phyloP scores from a whole-genome alignment of 2,888 invertebrate species.

The Ormyrus thymus region DNA sequence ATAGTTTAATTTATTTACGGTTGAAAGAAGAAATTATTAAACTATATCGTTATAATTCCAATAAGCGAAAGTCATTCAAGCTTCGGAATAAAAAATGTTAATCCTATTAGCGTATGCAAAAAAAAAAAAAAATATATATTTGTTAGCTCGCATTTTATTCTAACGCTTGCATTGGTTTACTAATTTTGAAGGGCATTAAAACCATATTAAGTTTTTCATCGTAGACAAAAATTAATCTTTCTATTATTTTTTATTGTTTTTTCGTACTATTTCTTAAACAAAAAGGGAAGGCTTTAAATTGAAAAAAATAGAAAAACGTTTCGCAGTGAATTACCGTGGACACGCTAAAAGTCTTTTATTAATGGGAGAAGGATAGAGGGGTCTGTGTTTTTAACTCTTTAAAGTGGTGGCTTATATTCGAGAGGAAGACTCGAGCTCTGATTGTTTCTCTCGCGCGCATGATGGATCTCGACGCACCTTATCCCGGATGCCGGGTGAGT shows the following conservation, averaged over 20 bases:
- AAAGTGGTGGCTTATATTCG: slow-evolving; percentile 58
- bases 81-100: too few species aligned
- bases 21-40: too few species aligned
- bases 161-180: slow-evolving; percentile 38
- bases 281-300: slow-evolving; percentile 43
- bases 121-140: not conserved
- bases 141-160: slow-evolving; percentile 26
- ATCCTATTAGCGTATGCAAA: too few species aligned
- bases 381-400: slow-evolving; percentile 61
- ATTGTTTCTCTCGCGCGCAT: slow-evolving; percentile 59
- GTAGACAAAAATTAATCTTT: slow-evolving; percentile 15
- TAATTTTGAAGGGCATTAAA: slow-evolving; percentile 34
- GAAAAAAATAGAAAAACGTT: slow-evolving; percentile 44
- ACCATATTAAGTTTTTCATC: slow-evolving; percentile 38
- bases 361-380: slow-evolving; percentile 74
- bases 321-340: slow-evolving; percentile 50
- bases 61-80: too few species aligned
- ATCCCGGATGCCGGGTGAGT: slow-evolving; percentile 67
- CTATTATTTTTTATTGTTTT: not conserved
- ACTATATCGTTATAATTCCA: too few species aligned
- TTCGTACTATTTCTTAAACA: slow-evolving; percentile 20
- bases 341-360: slow-evolving; percentile 33
- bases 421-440: slow-evolving; percentile 64
- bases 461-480: slow-evolving; percentile 34
- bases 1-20: too few species aligned